Evolutionary conservation across 2,113 vertebrate species (phyloP).

Genomic region (Ornithorhynchus anatinus): DNA sequence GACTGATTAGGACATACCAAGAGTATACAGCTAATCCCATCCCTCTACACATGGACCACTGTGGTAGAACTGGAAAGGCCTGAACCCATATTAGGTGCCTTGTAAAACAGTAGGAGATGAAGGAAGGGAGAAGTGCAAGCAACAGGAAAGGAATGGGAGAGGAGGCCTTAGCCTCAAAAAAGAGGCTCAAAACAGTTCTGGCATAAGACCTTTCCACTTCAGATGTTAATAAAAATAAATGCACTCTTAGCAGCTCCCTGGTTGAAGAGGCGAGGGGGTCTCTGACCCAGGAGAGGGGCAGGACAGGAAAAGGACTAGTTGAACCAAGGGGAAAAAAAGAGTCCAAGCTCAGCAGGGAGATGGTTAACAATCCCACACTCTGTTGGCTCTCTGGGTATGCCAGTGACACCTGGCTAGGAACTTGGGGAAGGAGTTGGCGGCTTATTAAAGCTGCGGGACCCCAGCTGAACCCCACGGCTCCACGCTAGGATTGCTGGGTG

Average conservation of each 20-base stretch:
- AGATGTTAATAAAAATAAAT: too few species aligned
- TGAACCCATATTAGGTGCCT: too few species aligned
- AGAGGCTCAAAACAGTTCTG: too few species aligned
- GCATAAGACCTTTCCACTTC: too few species aligned
- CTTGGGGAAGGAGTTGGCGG: constrained; percentile 74
- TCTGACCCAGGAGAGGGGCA: neutral
- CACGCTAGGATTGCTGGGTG: constrained; percentile 79
- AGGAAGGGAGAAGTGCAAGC: fast-evolving
- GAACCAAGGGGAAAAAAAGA: neutral
- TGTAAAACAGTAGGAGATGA: too few species aligned
- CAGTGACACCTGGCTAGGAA: constrained; percentile 73
- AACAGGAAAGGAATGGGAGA: neutral
- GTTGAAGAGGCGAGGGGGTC: neutral
- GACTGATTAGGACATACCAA: too few species aligned
- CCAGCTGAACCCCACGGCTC: constrained; percentile 69
- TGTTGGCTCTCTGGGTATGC: constrained; percentile 56
- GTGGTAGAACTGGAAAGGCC: too few species aligned
- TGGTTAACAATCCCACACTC: constrained; percentile 40
- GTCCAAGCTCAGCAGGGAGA: constrained; percentile 12
- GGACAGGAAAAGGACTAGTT: neutral
- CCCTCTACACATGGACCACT: too few species aligned
- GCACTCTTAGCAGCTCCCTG: neutral
- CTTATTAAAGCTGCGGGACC: constrained; percentile 77
- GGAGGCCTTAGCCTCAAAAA: too few species aligned
- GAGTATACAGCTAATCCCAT: too few species aligned